Evolutionary conservation across 2,113 vertebrate species (phyloP).

Genomic region (Corvus cornix): DNA sequence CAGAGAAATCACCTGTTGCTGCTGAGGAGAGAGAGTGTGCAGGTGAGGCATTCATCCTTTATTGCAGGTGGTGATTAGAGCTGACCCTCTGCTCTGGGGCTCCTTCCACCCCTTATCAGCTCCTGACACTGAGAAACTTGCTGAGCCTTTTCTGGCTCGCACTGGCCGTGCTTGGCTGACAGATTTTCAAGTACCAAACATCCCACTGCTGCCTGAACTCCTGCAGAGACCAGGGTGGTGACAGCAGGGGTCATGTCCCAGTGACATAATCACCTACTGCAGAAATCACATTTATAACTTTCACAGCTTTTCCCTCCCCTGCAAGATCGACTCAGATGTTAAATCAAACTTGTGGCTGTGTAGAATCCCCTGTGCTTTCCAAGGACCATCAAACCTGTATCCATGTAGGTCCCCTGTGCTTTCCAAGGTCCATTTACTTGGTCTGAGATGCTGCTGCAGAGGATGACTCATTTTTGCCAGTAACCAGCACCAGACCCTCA

Average conservation of each 20-base stretch:
- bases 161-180: accelerated
- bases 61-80: not conserved
- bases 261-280: not conserved
- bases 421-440: not conserved
- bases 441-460: not conserved
- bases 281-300: not conserved
- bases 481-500: not conserved
- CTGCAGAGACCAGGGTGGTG: not conserved
- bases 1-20: not conserved
- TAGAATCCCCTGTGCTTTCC: not conserved
- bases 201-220: not conserved
- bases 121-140: not conserved
- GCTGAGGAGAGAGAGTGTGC: not conserved
- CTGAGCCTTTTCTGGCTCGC: not conserved
- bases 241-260: not conserved
- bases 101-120: not conserved
- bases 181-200: not conserved
- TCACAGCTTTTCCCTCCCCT: not conserved
- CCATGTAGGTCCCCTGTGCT: not conserved
- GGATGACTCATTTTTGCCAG: not conserved
- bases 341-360: not conserved
- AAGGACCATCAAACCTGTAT: not conserved
- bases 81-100: not conserved
- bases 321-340: not conserved
- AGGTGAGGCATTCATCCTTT: not conserved